A percentile compares a stretch with the other conserved stretches of the same genome.
phyloP scores from a whole-genome alignment of 1,140 invertebrate genomes.

The Battus philenor region DNA sequence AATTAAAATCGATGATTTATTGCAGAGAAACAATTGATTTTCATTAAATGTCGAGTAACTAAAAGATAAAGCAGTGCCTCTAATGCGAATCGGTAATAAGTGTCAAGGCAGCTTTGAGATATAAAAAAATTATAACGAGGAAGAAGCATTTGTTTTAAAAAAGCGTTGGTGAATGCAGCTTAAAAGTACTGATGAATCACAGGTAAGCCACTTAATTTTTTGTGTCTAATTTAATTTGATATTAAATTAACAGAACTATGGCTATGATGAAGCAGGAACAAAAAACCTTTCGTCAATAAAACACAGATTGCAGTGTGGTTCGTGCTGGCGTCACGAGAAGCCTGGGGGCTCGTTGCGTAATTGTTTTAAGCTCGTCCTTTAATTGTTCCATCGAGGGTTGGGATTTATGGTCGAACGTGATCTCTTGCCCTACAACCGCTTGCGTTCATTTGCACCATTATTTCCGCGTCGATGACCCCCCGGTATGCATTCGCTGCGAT shows the following conservation, averaged over 20 bases:
- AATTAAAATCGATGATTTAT: conserved; percentile 34
- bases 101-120: too few relatives aligned
- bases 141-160: too few relatives aligned
- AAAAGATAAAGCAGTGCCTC: conserved; percentile 48
- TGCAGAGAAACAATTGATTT: conserved; percentile 38
- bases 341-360: conserved; percentile 66
- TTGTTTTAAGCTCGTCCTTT: conserved; percentile 75
- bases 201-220: too few relatives aligned
- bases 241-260: too few relatives aligned
- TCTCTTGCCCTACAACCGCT: conserved; percentile 50
- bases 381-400: conserved; percentile 72
- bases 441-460: conserved; percentile 64
- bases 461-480: conserved; percentile 57
- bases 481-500: conserved; percentile 46
- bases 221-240: too few relatives aligned
- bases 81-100: conserved; percentile 3
- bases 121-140: too few relatives aligned
- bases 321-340: conserved; percentile 46
- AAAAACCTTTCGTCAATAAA: conserved; percentile 13
- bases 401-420: conserved; percentile 70
- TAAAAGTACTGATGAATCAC: too few relatives aligned
- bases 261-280: too few relatives aligned
- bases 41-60: conserved; percentile 58
- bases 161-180: too few relatives aligned
- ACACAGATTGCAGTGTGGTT: conserved; percentile 3